Percentiles rank a stretch among this genome's conserved stretches.
These are phyloP conservation scores for Calonectris borealis DNA, from an alignment of 2,113 vertebrate genomes.

Conservation along the genomic window DNA sequence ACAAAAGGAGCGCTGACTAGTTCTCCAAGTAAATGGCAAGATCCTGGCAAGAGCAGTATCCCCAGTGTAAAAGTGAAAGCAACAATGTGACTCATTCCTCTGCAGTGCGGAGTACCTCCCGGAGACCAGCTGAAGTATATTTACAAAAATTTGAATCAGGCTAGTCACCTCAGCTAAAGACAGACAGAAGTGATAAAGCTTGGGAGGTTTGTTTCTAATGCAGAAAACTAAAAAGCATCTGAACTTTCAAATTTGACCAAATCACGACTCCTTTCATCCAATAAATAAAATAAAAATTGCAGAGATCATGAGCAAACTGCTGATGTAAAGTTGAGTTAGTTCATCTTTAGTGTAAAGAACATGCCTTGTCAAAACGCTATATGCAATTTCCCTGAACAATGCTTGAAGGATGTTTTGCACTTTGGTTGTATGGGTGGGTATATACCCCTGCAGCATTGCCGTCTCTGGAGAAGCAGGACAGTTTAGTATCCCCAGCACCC, in stretches of 20 bases:
- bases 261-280: background rate
- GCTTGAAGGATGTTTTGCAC: background rate
- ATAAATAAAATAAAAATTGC: slow-evolving; percentile 8
- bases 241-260: background rate
- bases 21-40: slow-evolving; percentile 56
- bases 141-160: slow-evolving; percentile 52
- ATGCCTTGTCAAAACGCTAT: background rate
- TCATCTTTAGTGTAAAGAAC: background rate
- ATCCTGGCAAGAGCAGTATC: slow-evolving; percentile 59
- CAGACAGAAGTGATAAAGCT: background rate
- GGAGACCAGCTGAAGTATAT: slow-evolving; percentile 40
- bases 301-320: background rate
- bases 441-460: background rate
- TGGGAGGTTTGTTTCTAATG: background rate
- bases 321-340: background rate
- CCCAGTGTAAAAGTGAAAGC: slow-evolving; percentile 55
- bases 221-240: background rate
- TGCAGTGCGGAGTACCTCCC: slow-evolving; percentile 63
- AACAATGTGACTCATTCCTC: slow-evolving; percentile 66
- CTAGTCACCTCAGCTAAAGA: slow-evolving; percentile 40
- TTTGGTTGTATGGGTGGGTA: background rate
- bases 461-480: background rate
- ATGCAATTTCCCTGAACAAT: background rate
- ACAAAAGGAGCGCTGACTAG: background rate
- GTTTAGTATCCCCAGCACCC: background rate